A percentile compares a stretch with the other conserved stretches of the same genome.
These are phyloP conservation scores for Crotalus helleri DNA, from an alignment of 2,113 vertebrate species.

Conservation along the genomic window DNA sequence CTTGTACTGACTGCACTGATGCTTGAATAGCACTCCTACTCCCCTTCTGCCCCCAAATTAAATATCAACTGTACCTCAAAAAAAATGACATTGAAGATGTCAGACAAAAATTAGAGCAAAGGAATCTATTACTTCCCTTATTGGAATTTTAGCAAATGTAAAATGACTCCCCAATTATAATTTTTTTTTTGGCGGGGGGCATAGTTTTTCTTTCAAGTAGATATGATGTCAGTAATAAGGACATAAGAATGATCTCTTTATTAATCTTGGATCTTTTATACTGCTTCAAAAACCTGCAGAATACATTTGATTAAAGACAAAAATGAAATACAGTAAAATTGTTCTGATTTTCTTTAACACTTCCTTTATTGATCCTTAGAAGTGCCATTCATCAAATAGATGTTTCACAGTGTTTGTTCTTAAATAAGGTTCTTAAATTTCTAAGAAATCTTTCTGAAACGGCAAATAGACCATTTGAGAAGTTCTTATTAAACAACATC, in stretches of 20 bases:
- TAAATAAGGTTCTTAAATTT: background rate
- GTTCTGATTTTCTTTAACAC: background rate
- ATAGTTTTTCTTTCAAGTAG: background rate
- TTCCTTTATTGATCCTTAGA: background rate
- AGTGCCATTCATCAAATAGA: background rate
- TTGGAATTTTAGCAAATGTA: background rate
- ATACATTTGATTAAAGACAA: background rate
- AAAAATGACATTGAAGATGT: background rate
- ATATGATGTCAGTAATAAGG: background rate
- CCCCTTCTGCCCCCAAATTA: background rate
- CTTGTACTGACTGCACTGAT: background rate
- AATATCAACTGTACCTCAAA: background rate
- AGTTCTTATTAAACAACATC: background rate
- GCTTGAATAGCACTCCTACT: background rate
- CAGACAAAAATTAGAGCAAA: background rate
- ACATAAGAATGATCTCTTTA: background rate
- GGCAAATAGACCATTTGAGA: background rate
- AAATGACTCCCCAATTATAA: background rate
- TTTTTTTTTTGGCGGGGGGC: background rate
- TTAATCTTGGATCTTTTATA: background rate
- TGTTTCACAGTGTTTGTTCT: background rate
- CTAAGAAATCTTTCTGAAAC: background rate
- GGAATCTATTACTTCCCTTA: background rate
- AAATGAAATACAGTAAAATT: background rate
- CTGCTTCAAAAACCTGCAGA: background rate